Base-by-base conservation (phyloP, 2,113 vertebrate species). In the Salvelinus namaycush region DNA sequence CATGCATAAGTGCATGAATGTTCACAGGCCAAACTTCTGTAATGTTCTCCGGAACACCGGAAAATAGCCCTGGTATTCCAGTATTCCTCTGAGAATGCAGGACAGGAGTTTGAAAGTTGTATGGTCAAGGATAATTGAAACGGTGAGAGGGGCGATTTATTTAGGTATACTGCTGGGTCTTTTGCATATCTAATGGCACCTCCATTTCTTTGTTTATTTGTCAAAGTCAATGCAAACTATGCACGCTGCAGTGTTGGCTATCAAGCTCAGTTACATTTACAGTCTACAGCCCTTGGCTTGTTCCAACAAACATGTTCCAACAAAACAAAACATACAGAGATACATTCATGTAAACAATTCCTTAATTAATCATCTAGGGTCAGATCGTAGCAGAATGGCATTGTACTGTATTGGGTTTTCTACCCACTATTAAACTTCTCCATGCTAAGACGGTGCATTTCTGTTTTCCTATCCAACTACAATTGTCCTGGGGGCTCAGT, bases 401-500 rank as follows among this genome's bases (percentile, higher is more conserved):
- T 18, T 51, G 34, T 20, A 22, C 44, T 39, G 57, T 27, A 27
- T 69, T 76, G 14, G 51, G 51, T 54, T 68, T 34, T 57, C 29
- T 67, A 27, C 51, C 31, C 20, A 16, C 68, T 26, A 27, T 59
- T 73, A 62, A 68, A 49, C 39, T 54, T 44, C 31, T 70, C 26
- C 57, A 26, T 49, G 77, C 57, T 48, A 81, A 77, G 54, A 77
- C 65, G 77, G 64, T 83, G 34, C 6, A 44, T 75, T 66, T 22
- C 34, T 6, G 1, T 71, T 72, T 73, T 39, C 67, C 65, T 73
- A 68, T 60, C 26, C 51, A 70, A 24, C 65, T 34, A 62, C 77
- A 78, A 81, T 79, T 82, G 77, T 76, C 73, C 54, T 64, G 67
- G 66, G n/a, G 64, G 72, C 65, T 73, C 66, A 77, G 74, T 34